A percentile compares a stretch with the other conserved stretches of the same genome.
These are phyloP conservation scores for Endotricha flammealis DNA, from an alignment of 2,888 invertebrate species.

Conservation along the genomic window DNA sequence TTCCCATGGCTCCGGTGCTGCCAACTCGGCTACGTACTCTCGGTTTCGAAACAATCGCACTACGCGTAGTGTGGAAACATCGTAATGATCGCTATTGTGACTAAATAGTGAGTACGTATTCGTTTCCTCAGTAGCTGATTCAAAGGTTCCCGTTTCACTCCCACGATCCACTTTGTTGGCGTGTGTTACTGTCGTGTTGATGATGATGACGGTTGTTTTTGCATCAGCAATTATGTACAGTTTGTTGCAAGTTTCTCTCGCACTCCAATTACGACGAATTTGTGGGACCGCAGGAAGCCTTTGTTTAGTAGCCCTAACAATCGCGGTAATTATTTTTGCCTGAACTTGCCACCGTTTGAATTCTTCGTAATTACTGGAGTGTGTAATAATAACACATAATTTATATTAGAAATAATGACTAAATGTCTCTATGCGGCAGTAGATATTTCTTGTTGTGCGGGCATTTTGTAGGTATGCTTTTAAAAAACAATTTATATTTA, in stretches of 20 bases:
- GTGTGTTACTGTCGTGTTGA: constrained; percentile 65
- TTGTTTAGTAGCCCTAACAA: constrained; percentile 60
- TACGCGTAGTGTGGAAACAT: constrained; percentile 69
- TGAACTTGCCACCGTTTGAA: constrained; percentile 45
- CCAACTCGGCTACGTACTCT: constrained; percentile 43
- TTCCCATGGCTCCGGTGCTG: constrained; percentile 21
- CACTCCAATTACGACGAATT: constrained; percentile 64
- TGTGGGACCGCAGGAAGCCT: constrained; percentile 58
- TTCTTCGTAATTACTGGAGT: constrained; percentile 22
- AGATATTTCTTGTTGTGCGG: no score
- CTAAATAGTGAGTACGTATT: constrained; percentile 48
- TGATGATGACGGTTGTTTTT: constrained; percentile 69
- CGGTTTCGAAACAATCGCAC: constrained; percentile 69
- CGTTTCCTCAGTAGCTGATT: constrained; percentile 60
- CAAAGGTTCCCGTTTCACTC: constrained; percentile 70
- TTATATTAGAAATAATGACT: no score
- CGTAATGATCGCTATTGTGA: constrained; percentile 64
- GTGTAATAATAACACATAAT: constrained; percentile 54
- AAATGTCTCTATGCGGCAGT: no score
- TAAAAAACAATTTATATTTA: no score
- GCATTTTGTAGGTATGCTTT: no score
- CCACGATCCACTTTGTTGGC: constrained; percentile 70
- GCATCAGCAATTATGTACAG: constrained; percentile 73
- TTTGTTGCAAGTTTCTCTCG: constrained; percentile 66
- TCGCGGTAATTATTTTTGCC: constrained; percentile 45